Evolutionary conservation across 2,888 invertebrate species (phyloP).

Genomic region (Drosophila robusta): DNA sequence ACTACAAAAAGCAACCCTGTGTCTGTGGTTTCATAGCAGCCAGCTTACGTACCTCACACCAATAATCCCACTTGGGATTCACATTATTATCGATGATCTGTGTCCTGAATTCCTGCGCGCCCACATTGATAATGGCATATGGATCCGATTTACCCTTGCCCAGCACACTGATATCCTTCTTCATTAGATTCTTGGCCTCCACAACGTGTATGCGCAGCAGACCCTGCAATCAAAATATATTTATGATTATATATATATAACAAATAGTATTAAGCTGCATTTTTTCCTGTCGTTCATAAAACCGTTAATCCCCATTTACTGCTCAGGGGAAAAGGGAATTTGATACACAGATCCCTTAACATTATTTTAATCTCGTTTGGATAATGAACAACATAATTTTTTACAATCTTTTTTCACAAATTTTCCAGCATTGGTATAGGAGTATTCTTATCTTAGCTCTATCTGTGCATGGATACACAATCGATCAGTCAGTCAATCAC

Average conservation of each 20-base stretch:
- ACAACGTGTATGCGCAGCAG: constrained; percentile 96
- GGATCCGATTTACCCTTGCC: constrained; percentile 99
- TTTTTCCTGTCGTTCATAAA: no score
- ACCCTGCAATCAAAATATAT: constrained; percentile 88
- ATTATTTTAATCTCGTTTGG: no score
- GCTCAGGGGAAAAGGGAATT: no score
- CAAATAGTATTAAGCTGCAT: no score
- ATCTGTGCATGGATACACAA: no score
- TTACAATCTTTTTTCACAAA: no score
- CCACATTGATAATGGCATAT: constrained; percentile 95
- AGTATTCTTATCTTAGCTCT: no score
- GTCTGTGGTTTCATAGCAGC: constrained; percentile 22
- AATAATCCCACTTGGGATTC: constrained; percentile 98
- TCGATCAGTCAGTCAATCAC: no score
- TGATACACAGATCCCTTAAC: no score
- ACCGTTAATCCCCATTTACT: no score
- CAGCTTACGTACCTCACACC: constrained; percentile 94
- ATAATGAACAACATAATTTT: no score
- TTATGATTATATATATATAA: not conserved
- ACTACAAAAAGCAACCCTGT: constrained; percentile 48
- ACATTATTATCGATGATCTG: constrained; percentile 97
- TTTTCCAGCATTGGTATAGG: no score
- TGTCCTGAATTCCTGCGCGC: constrained; percentile 96
- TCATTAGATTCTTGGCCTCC: constrained; percentile 97
- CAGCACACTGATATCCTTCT: constrained; percentile 96